Base-by-base conservation (phyloP, 2,113 vertebrate genomes). In the Oophaga pumilio region DNA sequence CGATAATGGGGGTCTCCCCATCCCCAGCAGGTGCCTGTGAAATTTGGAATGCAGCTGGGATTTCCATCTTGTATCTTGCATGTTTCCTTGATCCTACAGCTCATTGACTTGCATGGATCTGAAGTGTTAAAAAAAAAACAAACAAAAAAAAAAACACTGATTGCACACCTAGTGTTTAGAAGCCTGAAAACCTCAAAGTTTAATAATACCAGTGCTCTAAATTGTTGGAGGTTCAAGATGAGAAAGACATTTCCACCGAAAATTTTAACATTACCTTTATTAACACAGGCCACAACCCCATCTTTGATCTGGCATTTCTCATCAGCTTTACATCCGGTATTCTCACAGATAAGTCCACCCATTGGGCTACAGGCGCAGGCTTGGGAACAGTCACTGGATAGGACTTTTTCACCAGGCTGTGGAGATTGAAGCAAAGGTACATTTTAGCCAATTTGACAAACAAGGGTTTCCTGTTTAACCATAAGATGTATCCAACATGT, bases 1-100 rank as follows among this genome's bases (percentile, higher is more conserved):
- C 88, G 91, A 89, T 94, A 95, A 82, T 95, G 96, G 0, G 94
- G 94, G 76, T 95, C 94, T 0, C 94, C 95, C 94, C 94, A 96
- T 0, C 85, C 92, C 92, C 91, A 95, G 86, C 95, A 96, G 0
- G 85, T 92, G 43, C 86, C 89, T 0, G 92, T 91, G 79, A 91
- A 94, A 57, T 92, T 89, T 0, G 97, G 96, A 53, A 96, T 86
- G 0, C 96, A 97, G 0, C 88, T 89, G 0, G 92, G 92, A 17
- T 92, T 83, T 9, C 91, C 92, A 0, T 89, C 85, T 71, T 94
- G 86, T 2, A 92, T 13, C 18, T 84, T 53, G n/a, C 89, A 89
- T 0, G 53, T 84, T 49, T 89, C 89, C 74, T 89, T 89, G 12
- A 33, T n/a, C n/a, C 85, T 62, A 64, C 89, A 89, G 8, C 50